Base-by-base conservation (phyloP, 2,797 vertebrate species). In the Oreochromis mossambicus region DNA sequence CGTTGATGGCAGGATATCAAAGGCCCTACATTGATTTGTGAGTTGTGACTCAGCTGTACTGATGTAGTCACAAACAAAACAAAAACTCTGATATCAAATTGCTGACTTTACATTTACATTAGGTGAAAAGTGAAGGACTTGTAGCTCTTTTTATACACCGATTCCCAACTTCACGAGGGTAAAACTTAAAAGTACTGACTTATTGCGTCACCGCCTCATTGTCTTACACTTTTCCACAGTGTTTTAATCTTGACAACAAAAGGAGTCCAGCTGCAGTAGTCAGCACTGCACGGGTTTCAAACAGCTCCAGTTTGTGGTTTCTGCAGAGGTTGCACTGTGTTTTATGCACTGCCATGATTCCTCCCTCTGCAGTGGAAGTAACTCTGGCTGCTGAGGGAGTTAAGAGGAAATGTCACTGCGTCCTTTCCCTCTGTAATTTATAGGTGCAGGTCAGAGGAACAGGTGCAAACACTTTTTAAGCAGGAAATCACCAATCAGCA, bases 351-450 rank as follows among this genome's bases (percentile, higher is more conserved):
- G 68, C 82, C 80, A 46, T 79, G 54, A 76, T 46, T 81, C 55
- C 61, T 87, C 58, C 41, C 79, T 73, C 70, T 83, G 83, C 54
- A 41, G 61, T 51, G 83, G 50, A 89, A 80, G 70, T n/a, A 51
- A 82, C 52, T 61, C 48, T 4, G 15, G 61, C 70, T 34, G 24
- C 38, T 4, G 17, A 32, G 52, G 50, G 77, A 83, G 85, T 73
- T 52, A 83, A 85, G 76, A 77, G 91, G 88, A 92, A 91, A 93
- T 83, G 86, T 83, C 86, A 80, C 56, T 73, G 50, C 15, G 63
- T 78, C 51, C 1, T 80, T 83, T 91, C 93, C 93, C 51, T 78
- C 77, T 9, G 77, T 79, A 88, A 93, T 92, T 94, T 90, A 94
- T 77, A 82, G 81, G 52, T 6, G 32, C n/a, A 38, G 82, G 86